phyloP scores from a whole-genome alignment of 2,797 vertebrate species.

The Cynopterus sphinx region DNA sequence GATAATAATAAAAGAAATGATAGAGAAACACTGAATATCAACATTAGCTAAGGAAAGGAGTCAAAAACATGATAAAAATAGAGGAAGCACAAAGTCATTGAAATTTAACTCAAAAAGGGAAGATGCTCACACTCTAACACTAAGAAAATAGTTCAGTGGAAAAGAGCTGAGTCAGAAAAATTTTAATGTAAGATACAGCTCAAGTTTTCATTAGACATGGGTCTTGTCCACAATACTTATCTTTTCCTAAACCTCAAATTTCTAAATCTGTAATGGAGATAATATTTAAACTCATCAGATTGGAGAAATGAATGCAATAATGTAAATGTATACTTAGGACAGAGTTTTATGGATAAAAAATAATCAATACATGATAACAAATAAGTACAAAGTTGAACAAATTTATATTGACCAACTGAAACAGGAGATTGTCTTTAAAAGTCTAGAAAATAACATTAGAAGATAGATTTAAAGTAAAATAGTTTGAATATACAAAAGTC shows the following conservation, averaged over 20 bases:
- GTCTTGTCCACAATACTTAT: not conserved
- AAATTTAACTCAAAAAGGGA: not conserved
- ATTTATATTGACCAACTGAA: not conserved
- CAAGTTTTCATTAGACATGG: not conserved
- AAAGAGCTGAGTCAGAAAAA: not conserved
- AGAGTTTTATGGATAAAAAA: not conserved
- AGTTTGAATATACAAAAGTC: not conserved
- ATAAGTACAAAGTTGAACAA: not conserved
- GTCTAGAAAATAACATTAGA: not conserved
- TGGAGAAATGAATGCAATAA: not conserved
- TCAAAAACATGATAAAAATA: not conserved
- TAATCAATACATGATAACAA: not conserved
- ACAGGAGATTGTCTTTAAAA: not conserved
- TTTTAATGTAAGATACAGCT: not conserved
- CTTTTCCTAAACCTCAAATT: not conserved
- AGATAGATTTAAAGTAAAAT: slow-evolving; percentile 15
- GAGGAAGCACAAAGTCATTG: rapidly evolving
- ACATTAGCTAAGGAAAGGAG: not conserved
- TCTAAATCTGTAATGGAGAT: not conserved
- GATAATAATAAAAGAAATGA: not conserved
- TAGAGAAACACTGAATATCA: not conserved
- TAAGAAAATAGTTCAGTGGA: not conserved
- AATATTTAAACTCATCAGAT: not conserved
- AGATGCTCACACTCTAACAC: not conserved
- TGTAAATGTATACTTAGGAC: not conserved